Evolutionary conservation across 2,888 invertebrate genomes (phyloP).

Genomic region (Drosophila pegasa): DNA sequence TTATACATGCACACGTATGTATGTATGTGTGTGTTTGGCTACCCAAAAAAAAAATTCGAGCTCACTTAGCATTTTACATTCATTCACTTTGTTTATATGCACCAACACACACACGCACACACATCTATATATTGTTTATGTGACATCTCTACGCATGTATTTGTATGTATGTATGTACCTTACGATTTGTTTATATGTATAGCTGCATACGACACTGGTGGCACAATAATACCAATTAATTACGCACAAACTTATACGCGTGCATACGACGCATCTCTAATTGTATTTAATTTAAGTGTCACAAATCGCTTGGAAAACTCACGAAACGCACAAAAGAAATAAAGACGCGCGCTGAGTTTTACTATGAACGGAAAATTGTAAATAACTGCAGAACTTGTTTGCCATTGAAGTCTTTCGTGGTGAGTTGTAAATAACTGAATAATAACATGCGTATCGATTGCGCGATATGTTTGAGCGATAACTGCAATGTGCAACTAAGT

Average conservation of each 20-base stretch:
- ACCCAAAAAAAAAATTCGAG: neutral
- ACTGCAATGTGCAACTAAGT: constrained; percentile 3
- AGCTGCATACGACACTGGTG: constrained; percentile 34
- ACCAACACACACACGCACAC: neutral
- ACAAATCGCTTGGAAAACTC: constrained; percentile 28
- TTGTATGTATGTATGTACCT: constrained; percentile 20
- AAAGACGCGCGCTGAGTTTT: constrained; percentile 49
- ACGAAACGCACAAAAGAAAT: constrained; percentile 42
- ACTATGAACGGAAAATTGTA: constrained; percentile 69
- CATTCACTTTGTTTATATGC: constrained; percentile 28
- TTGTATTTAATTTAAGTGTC: constrained; percentile 20
- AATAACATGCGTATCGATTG: constrained; percentile 46
- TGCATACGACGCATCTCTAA: constrained; percentile 9
- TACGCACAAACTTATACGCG: constrained; percentile 18
- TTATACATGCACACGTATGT: constrained; percentile 22
- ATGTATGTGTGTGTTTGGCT: neutral
- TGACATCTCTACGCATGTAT: constrained; percentile 8
- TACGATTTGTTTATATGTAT: constrained; percentile 52
- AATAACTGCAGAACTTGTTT: constrained; percentile 80
- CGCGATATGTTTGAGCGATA: constrained; percentile 33
- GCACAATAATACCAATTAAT: constrained; percentile 40
- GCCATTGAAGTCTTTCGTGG: constrained; percentile 69
- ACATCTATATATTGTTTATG: constrained; percentile 26
- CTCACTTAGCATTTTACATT: constrained; percentile 3
- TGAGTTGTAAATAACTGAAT: constrained; percentile 46